phyloP scores from a whole-genome alignment of 2,797 vertebrate genomes.

The Lindbergichthys nudifrons region DNA sequence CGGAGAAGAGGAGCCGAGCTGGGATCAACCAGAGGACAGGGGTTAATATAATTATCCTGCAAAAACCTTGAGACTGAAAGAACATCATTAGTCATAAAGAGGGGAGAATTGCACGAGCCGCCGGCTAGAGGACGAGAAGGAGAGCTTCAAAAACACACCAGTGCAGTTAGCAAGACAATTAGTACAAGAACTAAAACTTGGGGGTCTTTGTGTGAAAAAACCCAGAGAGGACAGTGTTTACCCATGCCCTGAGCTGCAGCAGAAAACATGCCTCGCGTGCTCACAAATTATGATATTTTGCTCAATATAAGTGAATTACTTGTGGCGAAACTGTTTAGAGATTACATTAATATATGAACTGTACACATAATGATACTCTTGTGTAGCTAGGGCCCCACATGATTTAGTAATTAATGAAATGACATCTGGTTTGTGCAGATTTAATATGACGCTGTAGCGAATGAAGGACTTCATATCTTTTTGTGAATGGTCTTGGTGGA shows the following conservation, averaged over 20 bases:
- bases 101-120: constrained; percentile 67
- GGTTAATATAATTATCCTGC: constrained; percentile 86
- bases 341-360: constrained; percentile 30
- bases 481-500: not conserved
- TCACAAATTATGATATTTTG: constrained; percentile 48
- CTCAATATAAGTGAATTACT: constrained; percentile 49
- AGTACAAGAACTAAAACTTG: constrained; percentile 68
- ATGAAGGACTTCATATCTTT: constrained; percentile 15
- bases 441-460: constrained; percentile 23
- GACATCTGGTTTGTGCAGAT: constrained; percentile 31
- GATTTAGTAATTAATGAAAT: constrained; percentile 40
- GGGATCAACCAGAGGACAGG: constrained; percentile 81
- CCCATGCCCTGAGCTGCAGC: constrained; percentile 35
- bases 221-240: constrained; percentile 47
- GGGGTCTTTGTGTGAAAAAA: constrained; percentile 39
- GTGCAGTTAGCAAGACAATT: constrained; percentile 77
- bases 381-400: constrained; percentile 2
- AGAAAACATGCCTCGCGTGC: constrained; percentile 16
- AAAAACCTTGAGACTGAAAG: constrained; percentile 82
- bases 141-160: constrained; percentile 63
- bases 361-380: constrained; percentile 20
- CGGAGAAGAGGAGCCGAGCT: constrained; percentile 68
- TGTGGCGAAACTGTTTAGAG: constrained; percentile 28
- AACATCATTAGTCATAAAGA: constrained; percentile 82
- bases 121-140: constrained; percentile 49